Percentiles rank a stretch among this genome's conserved stretches.
These are phyloP conservation scores for Ganaspis brasiliensis DNA, from an alignment of 2,888 invertebrate species.

Conservation along the genomic window DNA sequence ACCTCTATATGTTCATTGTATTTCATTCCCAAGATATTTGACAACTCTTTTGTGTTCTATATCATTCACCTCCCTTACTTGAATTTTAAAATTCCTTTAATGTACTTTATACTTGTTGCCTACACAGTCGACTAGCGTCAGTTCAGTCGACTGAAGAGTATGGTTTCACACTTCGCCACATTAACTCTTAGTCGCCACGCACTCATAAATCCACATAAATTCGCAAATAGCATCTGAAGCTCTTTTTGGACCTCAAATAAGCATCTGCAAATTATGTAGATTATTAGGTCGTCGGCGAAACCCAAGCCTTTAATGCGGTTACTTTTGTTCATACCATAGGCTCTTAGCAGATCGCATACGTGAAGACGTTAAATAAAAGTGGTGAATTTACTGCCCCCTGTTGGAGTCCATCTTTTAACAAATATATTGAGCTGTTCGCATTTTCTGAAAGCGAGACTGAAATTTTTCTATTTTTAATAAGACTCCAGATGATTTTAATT, in stretches of 20 bases:
- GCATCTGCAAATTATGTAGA: slow-evolving; percentile 41
- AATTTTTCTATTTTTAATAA: slow-evolving; percentile 51
- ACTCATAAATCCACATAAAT: slow-evolving; percentile 48
- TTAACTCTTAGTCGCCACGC: slow-evolving; percentile 55
- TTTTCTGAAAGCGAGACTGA: neutral
- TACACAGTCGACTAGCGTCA: slow-evolving; percentile 13
- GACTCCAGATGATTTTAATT: slow-evolving; percentile 46
- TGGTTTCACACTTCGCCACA: slow-evolving; percentile 53
- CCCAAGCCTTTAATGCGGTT: slow-evolving; percentile 11
- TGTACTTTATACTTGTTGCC: slow-evolving; percentile 2
- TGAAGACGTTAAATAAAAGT: slow-evolving; percentile 57
- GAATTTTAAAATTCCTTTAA: slow-evolving; percentile 47
- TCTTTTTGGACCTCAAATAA: neutral
- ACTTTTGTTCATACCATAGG: slow-evolving; percentile 44
- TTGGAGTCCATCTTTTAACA: slow-evolving; percentile 44
- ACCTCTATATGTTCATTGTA: slow-evolving; percentile 51
- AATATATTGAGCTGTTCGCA: slow-evolving; percentile 5
- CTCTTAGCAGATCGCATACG: slow-evolving; percentile 45
- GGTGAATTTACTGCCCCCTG: slow-evolving; percentile 56
- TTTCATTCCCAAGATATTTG: slow-evolving; percentile 58
- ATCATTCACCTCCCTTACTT: neutral
- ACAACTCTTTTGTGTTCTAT: slow-evolving; percentile 50
- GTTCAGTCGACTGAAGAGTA: slow-evolving; percentile 55
- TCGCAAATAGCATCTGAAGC: slow-evolving; percentile 41
- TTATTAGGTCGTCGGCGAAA: slow-evolving; percentile 56